Evolutionary conservation across 2,888 invertebrate genomes (phyloP).

Genomic region (Aelia acuminata): DNA sequence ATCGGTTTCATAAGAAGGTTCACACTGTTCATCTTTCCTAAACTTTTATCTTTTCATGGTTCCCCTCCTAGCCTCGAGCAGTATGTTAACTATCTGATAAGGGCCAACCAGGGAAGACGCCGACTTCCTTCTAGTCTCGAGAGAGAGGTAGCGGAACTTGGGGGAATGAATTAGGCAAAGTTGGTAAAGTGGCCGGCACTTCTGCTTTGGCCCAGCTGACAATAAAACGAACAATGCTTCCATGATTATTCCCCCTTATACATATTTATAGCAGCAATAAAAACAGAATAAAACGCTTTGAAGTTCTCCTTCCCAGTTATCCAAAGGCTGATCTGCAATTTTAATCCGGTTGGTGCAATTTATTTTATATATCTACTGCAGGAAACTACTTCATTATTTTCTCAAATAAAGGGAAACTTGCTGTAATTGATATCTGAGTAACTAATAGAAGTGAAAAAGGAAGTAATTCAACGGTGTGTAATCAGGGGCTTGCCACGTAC

Average conservation of each 20-base stretch:
- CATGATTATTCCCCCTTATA: constrained; percentile 28
- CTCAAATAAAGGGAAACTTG: background rate
- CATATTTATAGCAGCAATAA: constrained; percentile 10
- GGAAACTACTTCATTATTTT: background rate
- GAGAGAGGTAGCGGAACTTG: background rate
- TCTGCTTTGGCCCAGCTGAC: background rate
- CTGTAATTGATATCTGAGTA: too few relatives aligned
- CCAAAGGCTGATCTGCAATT: background rate
- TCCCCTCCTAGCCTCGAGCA: background rate
- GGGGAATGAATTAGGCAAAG: constrained; percentile 31
- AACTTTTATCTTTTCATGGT: background rate
- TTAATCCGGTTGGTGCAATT: background rate
- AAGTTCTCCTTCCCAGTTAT: background rate
- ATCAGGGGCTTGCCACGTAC: too few relatives aligned
- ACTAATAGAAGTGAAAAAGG: too few relatives aligned
- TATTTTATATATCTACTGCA: background rate
- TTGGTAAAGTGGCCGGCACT: background rate
- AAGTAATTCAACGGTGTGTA: too few relatives aligned
- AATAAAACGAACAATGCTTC: constrained; percentile 44
- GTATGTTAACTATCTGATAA: background rate
- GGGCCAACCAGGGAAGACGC: background rate
- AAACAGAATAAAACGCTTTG: constrained; percentile 4
- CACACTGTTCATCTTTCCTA: background rate
- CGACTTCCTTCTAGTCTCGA: background rate
- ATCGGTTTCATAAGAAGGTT: too few relatives aligned